Evolutionary conservation across 2,113 vertebrate species (phyloP), one percentile per base, ranked within the genome.

Genomic region (Trematomus loennbergii): DNA sequence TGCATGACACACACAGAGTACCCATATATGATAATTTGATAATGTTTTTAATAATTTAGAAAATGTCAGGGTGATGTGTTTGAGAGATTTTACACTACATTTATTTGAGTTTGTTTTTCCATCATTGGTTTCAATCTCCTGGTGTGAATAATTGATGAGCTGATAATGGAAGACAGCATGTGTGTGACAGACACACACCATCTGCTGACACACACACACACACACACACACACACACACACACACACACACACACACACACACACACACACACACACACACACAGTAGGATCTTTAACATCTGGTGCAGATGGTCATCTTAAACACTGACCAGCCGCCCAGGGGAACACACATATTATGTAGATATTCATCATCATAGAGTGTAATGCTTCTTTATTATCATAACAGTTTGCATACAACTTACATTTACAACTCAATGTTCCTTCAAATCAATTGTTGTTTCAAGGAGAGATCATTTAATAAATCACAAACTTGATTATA

Each of bases 171-270:
- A 49, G 66, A 62, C n/a, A 84, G 73, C 83, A 81, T 82, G 84
- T 91, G 87, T 86, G 88, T 73, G 84, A 88, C 75, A 73, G 88
- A 90, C 83, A 87, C 67, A 81, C 81, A 80, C 88, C 94, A 95
- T 94, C 92, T 95, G 94, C 82, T 91, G 48, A 90, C 72, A 86
- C 66, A 79, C 46, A 76, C 71, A 66, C n/a, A 40, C 69, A n/a
- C 62, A 77, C 40, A 75, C 67, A 67, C 22, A 36, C 66, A 74
- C 55, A 43, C n/a, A 33, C 65, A 57, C 55, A 62, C 15, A n/a
- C n/a, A n/a, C n/a, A n/a, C n/a, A n/a, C n/a, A n/a, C n/a, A n/a
- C n/a, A n/a, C 50, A 74, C 29, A 36, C 71, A 77, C 43, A 74
- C 43, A 63, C 29, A 77, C 48, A 67, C 18, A 43, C 50, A 74